phyloP scores from a whole-genome alignment of 2,797 vertebrate genomes.

The Enteromius viviparus region DNA sequence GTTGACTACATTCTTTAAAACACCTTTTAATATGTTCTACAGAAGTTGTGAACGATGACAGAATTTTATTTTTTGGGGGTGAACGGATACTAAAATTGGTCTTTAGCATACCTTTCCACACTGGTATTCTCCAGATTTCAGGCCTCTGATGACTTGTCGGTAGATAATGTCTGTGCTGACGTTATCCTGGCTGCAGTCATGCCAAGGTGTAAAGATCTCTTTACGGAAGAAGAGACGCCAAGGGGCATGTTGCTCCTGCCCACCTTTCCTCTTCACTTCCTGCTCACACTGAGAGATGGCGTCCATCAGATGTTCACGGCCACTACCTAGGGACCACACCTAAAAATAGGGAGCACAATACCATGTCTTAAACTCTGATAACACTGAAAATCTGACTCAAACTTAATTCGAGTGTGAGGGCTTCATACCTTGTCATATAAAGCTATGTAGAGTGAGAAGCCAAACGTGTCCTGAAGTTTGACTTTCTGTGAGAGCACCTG shows the following conservation, averaged over 20 bases:
- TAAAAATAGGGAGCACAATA: conserved; percentile 56
- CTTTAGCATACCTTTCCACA: conserved; percentile 81
- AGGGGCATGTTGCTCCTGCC: conserved; percentile 86
- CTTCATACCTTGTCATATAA: conserved; percentile 89
- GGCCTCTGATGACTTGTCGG: conserved; percentile 86
- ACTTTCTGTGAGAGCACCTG: conserved; percentile 81
- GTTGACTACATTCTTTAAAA: neutral
- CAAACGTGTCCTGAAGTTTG: conserved; percentile 85
- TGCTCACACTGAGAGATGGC: conserved; percentile 95
- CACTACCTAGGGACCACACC: conserved; percentile 91
- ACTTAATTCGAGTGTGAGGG: neutral
- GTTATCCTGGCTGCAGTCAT: conserved; percentile 82
- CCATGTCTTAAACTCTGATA: neutral
- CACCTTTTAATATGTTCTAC: neutral
- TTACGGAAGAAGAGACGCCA: conserved; percentile 95
- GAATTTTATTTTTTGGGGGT: neutral
- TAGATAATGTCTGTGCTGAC: conserved; percentile 93
- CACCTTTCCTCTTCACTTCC: conserved; percentile 82
- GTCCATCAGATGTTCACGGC: conserved; percentile 90
- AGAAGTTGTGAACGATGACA: neutral
- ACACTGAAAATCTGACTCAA: neutral
- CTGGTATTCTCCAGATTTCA: conserved; percentile 89
- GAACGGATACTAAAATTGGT: neutral
- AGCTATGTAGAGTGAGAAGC: conserved; percentile 91
- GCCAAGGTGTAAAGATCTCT: conserved; percentile 97